A percentile compares a stretch with the other conserved stretches of the same genome.
phyloP scores from a whole-genome alignment of 2,113 vertebrate genomes.

The Sinosuthora webbiana region DNA sequence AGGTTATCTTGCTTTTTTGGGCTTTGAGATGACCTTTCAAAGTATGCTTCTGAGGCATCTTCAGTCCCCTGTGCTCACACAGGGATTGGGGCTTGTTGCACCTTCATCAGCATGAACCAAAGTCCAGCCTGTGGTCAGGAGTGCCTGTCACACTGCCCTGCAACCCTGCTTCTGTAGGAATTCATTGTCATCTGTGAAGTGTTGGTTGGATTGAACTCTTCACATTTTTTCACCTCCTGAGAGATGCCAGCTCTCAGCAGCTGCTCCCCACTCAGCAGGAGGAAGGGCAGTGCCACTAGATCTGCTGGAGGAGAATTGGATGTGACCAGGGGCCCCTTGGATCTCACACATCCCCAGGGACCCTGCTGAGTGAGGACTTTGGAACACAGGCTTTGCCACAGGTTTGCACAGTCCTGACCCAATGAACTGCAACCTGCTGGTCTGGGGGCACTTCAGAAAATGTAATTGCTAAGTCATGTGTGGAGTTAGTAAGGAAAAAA shows the following conservation, averaged over 20 bases:
- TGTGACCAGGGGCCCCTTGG: accelerated
- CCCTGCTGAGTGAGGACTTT: accelerated
- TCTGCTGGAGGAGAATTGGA: no score
- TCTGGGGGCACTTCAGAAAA: background rate
- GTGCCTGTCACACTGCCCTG: background rate
- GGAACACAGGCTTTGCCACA: background rate
- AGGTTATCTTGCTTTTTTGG: background rate
- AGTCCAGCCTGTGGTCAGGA: background rate
- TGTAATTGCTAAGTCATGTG: background rate
- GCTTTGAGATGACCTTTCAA: background rate
- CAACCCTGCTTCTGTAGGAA: background rate
- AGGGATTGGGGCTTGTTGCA: background rate
- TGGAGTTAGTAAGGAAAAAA: background rate
- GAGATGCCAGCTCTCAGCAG: background rate
- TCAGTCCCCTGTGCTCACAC: background rate
- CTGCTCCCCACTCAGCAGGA: background rate
- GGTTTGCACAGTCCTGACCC: background rate
- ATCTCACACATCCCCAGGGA: background rate
- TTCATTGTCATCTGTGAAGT: background rate
- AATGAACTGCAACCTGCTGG: background rate
- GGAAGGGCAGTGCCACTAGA: background rate
- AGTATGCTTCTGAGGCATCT: background rate
- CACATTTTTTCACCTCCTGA: background rate
- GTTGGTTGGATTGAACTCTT: background rate
- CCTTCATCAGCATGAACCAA: background rate